Evolutionary conservation across 2,888 invertebrate species (phyloP).

Genomic region (Acholoe squamosa): DNA sequence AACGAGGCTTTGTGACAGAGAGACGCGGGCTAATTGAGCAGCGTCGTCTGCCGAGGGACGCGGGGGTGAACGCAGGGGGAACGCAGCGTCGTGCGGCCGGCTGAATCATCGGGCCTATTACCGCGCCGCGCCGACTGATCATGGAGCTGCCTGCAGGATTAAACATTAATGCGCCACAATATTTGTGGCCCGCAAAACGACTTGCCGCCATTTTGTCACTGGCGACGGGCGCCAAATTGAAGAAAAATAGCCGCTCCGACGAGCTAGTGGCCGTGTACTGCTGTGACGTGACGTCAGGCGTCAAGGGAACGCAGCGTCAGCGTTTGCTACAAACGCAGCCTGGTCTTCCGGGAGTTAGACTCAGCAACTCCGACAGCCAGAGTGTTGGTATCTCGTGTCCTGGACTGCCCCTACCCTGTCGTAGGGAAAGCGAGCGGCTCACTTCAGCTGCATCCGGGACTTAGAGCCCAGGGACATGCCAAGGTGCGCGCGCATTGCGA

Average conservation of each 20-base stretch:
- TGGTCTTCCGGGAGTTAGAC: not conserved
- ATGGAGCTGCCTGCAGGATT: conserved; percentile 20
- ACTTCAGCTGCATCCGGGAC: no score
- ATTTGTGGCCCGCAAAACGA: conserved; percentile 38
- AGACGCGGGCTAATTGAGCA: conserved; percentile 30
- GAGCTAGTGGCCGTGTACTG: not conserved
- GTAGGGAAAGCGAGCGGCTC: no score
- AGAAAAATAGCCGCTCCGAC: conserved; percentile 38
- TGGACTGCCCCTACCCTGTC: no score
- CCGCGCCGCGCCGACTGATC: conserved; percentile 10
- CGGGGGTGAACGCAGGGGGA: not conserved
- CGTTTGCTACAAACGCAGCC: not conserved
- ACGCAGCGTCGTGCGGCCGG: not conserved
- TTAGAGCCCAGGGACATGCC: not conserved
- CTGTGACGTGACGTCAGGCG: not conserved
- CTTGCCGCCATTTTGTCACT: conserved; percentile 30
- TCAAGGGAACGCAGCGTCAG: not conserved
- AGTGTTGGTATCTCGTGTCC: no score
- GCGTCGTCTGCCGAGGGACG: no score
- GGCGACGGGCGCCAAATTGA: conserved; percentile 49
- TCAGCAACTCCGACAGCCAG: no score
- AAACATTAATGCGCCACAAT: conserved; percentile 55
- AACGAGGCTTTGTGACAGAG: conserved; percentile 58
- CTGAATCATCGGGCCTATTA: conserved; percentile 56
- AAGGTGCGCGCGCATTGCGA: not conserved